Evolutionary conservation across 2,888 invertebrate genomes (phyloP), one percentile per base, ranked within the genome.

Genomic region (Hecatera dysodea): DNA sequence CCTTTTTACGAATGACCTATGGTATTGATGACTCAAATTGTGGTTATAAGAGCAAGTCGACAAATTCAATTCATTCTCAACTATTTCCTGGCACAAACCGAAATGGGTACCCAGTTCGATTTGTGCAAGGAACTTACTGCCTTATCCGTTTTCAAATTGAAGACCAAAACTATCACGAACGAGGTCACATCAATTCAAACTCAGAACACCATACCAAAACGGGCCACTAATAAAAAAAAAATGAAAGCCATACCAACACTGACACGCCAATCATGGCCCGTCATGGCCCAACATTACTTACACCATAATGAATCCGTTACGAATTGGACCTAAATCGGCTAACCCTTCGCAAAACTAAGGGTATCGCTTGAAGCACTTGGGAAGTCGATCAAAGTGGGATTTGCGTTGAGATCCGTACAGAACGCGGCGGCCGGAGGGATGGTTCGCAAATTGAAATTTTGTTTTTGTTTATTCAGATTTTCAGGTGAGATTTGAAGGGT

Each of bases 301-400:
- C 39, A 53, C 48, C 44, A 29, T 81, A 88, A 89, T 87, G 84
- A 86, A 87, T 85, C 81, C 80, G 75, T 72, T 59, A 68, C 84
- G 82, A 81, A 84, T 88, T 87, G 87, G 86, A 86, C 82, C 82
- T 86, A 78, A 89, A 90, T 90, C 90, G 89, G 86, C 87, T 88
- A 92, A 89, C 89, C 87, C 88, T 84, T 82, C 86, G 81, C 70
- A 60, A 60, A 90, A 80, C 90, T 90, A 89, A 88, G 90, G 89
- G 88, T 88, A 89, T 88, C 87, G 88, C 62, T 73, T 72, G 71
- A 76, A 78, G 82, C 80, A 86, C 88, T 90, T 83, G 89, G 89
- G 90, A 91, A 91, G 90, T 94, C 94, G 93, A 94, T 94, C 94
- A 93, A 93, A 94, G 89, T 90, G 89, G 94, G 94, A 94, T 94